Conservation (phyloP, 2,797 vertebrate genomes). For the Gymnoscopelus microlampas region DNA sequence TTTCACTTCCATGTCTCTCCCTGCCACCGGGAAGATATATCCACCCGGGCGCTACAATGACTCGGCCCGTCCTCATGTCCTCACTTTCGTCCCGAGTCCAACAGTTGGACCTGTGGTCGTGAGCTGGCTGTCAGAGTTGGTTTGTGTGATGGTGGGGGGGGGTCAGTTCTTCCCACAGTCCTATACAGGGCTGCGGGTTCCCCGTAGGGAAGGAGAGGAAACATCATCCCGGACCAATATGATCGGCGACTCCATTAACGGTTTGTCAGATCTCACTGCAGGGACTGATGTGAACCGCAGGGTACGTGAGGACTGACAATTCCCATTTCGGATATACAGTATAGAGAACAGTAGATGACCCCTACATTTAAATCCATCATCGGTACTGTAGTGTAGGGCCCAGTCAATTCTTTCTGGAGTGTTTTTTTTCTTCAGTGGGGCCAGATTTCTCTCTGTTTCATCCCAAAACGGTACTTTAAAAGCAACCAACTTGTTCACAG, state of each 20-base stretch:
- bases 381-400: too few relatives aligned
- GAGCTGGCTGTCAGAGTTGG: slow-evolving; percentile 60
- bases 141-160: slow-evolving; percentile 58
- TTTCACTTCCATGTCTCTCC: slow-evolving; percentile 51
- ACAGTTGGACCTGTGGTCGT: slow-evolving; percentile 48
- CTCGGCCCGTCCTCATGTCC: slow-evolving; percentile 53
- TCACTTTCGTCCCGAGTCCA: too few relatives aligned
- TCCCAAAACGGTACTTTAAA: too few relatives aligned
- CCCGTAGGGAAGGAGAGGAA: slow-evolving; percentile 49
- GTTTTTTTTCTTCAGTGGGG: too few relatives aligned
- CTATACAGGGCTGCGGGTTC: slow-evolving; percentile 27
- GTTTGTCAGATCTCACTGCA: slow-evolving; percentile 25
- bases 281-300: slow-evolving; percentile 45
- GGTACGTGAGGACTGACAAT: slow-evolving; percentile 23
- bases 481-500: too few relatives aligned
- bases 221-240: slow-evolving; percentile 32
- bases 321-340: slow-evolving; percentile 17
- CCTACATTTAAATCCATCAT: too few relatives aligned
- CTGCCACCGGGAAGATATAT: slow-evolving; percentile 51
- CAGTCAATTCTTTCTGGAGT: too few relatives aligned
- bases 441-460: too few relatives aligned
- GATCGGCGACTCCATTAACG: slow-evolving; percentile 42
- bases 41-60: slow-evolving; percentile 53
- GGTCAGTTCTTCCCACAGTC: slow-evolving; percentile 73
- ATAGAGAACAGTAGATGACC: background rate